These are phyloP conservation scores for Gastrophryne carolinensis DNA, from an alignment of 2,797 vertebrate genomes.

Conservation along the genomic window DNA sequence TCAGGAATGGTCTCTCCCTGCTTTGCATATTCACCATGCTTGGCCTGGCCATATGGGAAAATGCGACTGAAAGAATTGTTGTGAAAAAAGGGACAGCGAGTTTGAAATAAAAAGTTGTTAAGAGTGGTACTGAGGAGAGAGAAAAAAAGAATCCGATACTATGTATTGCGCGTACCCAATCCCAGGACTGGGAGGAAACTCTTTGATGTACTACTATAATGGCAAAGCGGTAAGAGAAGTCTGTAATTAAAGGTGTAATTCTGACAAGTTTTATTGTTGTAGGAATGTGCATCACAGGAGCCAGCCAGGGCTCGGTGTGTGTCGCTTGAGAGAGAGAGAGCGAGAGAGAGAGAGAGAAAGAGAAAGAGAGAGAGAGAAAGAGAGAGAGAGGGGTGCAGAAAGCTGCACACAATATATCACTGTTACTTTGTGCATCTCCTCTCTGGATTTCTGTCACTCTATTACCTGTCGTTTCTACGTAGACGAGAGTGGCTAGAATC, in stretches of 20 bases:
- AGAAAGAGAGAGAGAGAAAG: background rate
- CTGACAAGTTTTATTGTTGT: slow-evolving; percentile 69
- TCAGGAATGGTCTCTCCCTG: slow-evolving; percentile 84
- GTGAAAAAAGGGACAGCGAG: slow-evolving; percentile 79
- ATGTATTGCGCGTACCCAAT: slow-evolving; percentile 97
- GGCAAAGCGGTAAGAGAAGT: slow-evolving; percentile 88
- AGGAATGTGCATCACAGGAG: slow-evolving; percentile 64
- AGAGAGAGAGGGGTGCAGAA: background rate
- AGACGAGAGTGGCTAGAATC: background rate
- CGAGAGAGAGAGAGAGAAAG: background rate
- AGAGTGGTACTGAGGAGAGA: slow-evolving; percentile 68
- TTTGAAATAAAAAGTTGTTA: slow-evolving; percentile 79
- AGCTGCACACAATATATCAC: background rate
- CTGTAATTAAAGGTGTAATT: slow-evolving; percentile 68
- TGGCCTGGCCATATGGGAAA: slow-evolving; percentile 92
- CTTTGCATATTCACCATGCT: slow-evolving; percentile 94
- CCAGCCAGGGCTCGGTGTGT: slow-evolving; percentile 51
- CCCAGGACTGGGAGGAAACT: slow-evolving; percentile 89
- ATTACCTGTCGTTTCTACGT: background rate
- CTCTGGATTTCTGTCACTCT: background rate
- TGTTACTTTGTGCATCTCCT: background rate
- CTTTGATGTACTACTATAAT: slow-evolving; percentile 95
- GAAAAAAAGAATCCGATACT: slow-evolving; percentile 66
- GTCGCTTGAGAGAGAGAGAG: background rate
- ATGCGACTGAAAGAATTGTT: slow-evolving; percentile 95